phyloP scores from a whole-genome alignment of 2,113 vertebrate species.

The Regulus satrapa region DNA sequence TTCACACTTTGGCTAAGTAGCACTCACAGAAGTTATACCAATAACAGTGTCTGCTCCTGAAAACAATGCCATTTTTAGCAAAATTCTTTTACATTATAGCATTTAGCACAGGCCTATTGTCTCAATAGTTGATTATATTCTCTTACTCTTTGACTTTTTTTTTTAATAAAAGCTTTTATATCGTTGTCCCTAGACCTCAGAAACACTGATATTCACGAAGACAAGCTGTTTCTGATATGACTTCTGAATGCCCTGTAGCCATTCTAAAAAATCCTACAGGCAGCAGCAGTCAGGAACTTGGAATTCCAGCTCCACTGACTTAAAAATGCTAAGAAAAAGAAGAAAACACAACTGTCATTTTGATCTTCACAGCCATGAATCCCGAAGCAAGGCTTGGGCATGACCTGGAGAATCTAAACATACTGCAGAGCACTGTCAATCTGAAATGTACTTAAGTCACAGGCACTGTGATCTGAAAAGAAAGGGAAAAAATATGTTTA shows the following conservation, averaged over 20 bases:
- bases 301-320: neutral
- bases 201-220: neutral
- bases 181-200: neutral
- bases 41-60: neutral
- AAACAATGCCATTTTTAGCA: neutral
- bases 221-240: neutral
- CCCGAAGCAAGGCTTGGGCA: neutral
- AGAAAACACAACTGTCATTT: neutral
- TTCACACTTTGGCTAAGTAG: fast-evolving
- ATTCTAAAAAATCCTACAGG: neutral
- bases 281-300: neutral
- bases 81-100: neutral
- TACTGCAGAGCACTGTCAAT: neutral
- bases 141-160: neutral
- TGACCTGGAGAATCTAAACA: neutral
- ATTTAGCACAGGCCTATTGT: neutral
- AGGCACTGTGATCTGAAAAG: neutral
- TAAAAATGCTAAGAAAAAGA: neutral
- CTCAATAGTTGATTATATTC: neutral
- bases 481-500: neutral
- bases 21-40: neutral
- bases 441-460: neutral
- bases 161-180: neutral
- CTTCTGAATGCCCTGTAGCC: neutral
- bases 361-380: neutral